Conservation (phyloP, 2,888 invertebrate species). For the Tetheella fluctuosa region DNA sequence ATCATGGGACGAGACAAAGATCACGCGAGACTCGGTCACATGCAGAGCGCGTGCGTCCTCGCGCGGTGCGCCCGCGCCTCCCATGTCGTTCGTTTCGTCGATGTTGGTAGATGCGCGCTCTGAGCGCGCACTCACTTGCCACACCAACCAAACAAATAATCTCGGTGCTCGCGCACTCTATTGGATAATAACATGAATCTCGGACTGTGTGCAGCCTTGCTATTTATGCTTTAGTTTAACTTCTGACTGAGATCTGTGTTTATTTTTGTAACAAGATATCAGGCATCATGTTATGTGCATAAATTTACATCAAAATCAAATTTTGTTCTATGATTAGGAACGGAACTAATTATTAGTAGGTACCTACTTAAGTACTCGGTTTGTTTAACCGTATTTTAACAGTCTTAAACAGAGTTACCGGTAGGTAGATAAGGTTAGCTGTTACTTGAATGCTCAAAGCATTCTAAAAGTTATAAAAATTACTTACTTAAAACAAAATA, state of each 20-base stretch:
- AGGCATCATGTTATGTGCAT: not conserved
- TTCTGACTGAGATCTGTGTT: not conserved
- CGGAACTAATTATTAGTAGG: too few relatives aligned
- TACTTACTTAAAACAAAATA: too few relatives aligned
- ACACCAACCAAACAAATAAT: slow-evolving; percentile 16
- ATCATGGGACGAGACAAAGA: too few relatives aligned
- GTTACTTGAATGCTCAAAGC: too few relatives aligned
- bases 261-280: not conserved
- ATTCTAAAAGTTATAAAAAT: too few relatives aligned
- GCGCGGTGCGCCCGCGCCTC: slow-evolving; percentile 20
- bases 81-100: slow-evolving; percentile 37
- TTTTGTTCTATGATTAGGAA: not conserved
- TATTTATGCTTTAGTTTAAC: slow-evolving; percentile 16
- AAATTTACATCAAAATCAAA: not conserved
- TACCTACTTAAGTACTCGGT: too few relatives aligned
- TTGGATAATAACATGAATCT: slow-evolving; percentile 77
- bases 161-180: slow-evolving; percentile 72
- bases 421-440: too few relatives aligned
- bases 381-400: too few relatives aligned
- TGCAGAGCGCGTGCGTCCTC: slow-evolving; percentile 59
- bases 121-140: not conserved
- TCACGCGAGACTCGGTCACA: slow-evolving; percentile 48
- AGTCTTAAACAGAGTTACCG: too few relatives aligned
- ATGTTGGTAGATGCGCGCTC: not conserved
- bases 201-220: slow-evolving; percentile 66